Evolutionary conservation across 2,113 vertebrate genomes (phyloP).

Genomic region (Poecile atricapillus): DNA sequence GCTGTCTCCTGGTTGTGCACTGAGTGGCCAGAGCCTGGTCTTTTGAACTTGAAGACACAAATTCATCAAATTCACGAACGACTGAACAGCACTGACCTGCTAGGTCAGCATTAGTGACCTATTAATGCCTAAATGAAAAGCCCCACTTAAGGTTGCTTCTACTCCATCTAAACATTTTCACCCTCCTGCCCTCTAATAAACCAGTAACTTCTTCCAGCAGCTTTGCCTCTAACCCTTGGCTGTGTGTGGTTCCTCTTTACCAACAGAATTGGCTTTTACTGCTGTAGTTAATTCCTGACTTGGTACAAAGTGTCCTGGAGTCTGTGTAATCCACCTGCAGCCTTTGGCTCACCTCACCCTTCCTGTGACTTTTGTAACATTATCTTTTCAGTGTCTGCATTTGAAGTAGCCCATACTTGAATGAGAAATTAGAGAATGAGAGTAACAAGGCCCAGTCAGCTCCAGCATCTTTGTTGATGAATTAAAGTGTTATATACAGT

Average conservation of each 20-base stretch:
- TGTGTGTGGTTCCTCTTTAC: background rate
- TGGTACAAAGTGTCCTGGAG: background rate
- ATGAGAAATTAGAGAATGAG: background rate
- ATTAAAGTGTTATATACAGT: background rate
- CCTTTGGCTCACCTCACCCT: background rate
- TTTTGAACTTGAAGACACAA: background rate
- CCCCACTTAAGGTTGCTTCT: background rate
- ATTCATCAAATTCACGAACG: background rate
- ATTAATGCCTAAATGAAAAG: background rate
- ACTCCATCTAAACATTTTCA: background rate
- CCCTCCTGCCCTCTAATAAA: background rate
- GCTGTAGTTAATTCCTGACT: background rate
- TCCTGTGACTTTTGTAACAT: background rate
- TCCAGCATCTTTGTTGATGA: background rate
- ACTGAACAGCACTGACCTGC: background rate
- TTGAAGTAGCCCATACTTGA: background rate
- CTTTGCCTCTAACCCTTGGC: background rate
- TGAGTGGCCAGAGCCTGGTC: background rate
- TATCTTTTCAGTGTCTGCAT: background rate
- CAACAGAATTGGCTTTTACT: background rate
- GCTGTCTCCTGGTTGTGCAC: too few relatives aligned
- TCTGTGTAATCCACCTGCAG: background rate
- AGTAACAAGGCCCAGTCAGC: background rate
- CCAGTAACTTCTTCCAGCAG: background rate
- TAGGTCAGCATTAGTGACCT: background rate